These are phyloP conservation scores for Caenorhabditis zanzibari DNA, from an alignment of 2,888 invertebrate genomes.

Conservation along the genomic window DNA sequence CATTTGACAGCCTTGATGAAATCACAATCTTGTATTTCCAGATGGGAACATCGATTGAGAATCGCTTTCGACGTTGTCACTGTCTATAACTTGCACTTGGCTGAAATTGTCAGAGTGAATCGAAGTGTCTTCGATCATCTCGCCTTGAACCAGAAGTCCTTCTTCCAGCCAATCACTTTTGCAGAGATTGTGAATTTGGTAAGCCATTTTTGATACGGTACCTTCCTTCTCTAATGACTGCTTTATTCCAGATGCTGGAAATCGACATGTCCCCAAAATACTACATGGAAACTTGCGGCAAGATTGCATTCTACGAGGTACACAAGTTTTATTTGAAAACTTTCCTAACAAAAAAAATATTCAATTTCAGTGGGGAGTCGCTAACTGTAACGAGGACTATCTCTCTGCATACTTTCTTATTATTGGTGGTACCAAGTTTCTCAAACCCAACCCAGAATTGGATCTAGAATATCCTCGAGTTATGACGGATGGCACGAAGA, in stretches of 20 bases:
- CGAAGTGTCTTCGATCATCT: constrained; percentile 2
- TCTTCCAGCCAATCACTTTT: constrained; percentile 15
- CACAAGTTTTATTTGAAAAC: background rate
- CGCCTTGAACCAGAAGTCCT: background rate
- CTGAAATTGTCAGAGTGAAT: background rate
- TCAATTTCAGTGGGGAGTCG: constrained; percentile 1
- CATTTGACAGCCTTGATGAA: no score
- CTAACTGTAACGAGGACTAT: background rate
- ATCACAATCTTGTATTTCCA: no score
- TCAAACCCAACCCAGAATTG: background rate
- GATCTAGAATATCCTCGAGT: background rate
- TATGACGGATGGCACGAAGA: background rate
- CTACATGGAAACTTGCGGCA: background rate
- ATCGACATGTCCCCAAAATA: background rate
- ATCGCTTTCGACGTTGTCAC: background rate
- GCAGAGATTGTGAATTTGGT: background rate
- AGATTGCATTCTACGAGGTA: background rate
- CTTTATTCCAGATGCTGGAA: constrained; percentile 14
- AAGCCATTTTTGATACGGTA: background rate
- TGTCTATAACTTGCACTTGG: background rate
- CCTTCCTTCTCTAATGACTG: background rate
- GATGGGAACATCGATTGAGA: background rate
- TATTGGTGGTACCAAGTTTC: background rate
- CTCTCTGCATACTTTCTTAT: constrained; percentile 12
- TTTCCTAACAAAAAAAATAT: background rate